Base-by-base conservation (phyloP, 2,888 invertebrate species). In the Luperina nickerlii region DNA sequence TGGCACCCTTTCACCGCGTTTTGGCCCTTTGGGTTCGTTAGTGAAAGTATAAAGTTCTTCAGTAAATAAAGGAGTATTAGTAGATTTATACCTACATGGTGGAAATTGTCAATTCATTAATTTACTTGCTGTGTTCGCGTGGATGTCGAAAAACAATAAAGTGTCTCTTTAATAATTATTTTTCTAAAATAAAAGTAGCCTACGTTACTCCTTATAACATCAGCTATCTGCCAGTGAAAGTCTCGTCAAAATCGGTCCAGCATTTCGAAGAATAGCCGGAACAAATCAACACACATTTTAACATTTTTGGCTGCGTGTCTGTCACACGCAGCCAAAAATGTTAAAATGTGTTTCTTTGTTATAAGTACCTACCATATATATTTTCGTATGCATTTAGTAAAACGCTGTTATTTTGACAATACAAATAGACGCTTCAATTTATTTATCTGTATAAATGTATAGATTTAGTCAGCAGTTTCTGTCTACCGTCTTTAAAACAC, bases 401-500 rank as follows among this genome's bases (percentile, higher is more conserved):
- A 15, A 18, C 7, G 51, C 51, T 51, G 51, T 51, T 51, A 51
- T 51, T 51, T 51, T 51, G 15, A 51, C 51, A 18, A 15, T 6
- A 18, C 51, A 18, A 51, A 6, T 1, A 5, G 51, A 18, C 51
- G 18, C 51, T 54, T 54, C 0, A 54, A 54, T 54, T 54, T 54
- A 54, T 20, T 54, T 20, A 54, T 20, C 20, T 7, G 7, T 20
- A 54, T 20, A 54, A 0, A 54, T 8, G 20, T 51, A 20, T 51
- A 51, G 8, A 57, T 63, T 68, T n/a, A 76, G 62, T 76, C 42
- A 67, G 48, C 51, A 76, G 63, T 57, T 79, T 68, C n/a, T 20
- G 69, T 79, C 63, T 57, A 72, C 62, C 24, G 48, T 51, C 62
- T 51, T 67, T 66, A 77, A 78, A 81, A 78, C 48, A 42, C 38